Evolutionary conservation across 2,113 vertebrate species (phyloP), one percentile per base, ranked within the genome.

Genomic region (Cranoglanis bouderius): DNA sequence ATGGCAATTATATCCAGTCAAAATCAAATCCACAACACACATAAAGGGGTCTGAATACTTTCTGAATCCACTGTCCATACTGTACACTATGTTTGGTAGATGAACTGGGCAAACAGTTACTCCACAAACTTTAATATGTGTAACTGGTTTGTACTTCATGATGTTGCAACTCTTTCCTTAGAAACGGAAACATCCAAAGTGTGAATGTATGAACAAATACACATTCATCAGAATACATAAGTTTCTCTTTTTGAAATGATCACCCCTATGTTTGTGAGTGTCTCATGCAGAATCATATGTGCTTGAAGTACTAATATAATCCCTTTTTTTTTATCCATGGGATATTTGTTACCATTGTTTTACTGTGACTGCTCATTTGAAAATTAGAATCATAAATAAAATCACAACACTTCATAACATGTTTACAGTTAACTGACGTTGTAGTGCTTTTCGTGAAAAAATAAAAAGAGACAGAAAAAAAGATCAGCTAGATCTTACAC

Each of bases 401-500:
- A n/a, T n/a, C n/a, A n/a, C n/a, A n/a, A n/a, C n/a, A n/a, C n/a
- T n/a, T n/a, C 12, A 32, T n/a, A 38, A 86, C 29, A 78, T 38
- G 35, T 43, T 77, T 61, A 53, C 38, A 86, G 51, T 35, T 32
- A 63, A 32, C 7, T 86, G 29, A 63, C n/a, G 16, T 46, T 26
- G 2, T 40, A 55, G n/a, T 51, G 32, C 49, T 10, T 77, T 86
- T 72, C 43, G 29, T 51, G 49, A 4, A 6, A 59, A n/a, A n/a
- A 49, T 49, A n/a, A 75, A 85, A 85, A 85, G 24, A 55, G 21
- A 29, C 32, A 53, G 24, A 29, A 84, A 84, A 35, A 9, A 70
- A 51, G 14, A 46, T 32, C n/a, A 63, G n/a, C 77, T 82, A 26
- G 43, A 29, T 87, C 86, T 87, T 87, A 35, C 46, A 81, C 59